Evolutionary conservation across 1,140 invertebrate genomes (phyloP), one percentile per base, ranked within the genome.

Genomic region (Geopemphigus sp.): DNA sequence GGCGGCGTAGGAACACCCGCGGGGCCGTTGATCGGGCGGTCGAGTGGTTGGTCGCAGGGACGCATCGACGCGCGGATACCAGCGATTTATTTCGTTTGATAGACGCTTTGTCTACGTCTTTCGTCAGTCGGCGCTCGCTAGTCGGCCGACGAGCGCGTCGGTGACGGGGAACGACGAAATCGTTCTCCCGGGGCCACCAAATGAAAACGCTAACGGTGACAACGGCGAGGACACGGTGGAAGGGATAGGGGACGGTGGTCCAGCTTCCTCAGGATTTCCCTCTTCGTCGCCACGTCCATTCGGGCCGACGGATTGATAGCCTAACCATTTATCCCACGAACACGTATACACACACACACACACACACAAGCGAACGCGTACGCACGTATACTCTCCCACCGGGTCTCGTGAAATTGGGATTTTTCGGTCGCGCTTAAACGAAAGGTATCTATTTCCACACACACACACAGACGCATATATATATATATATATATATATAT

Each of bases 271-370:
- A 5, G n/a, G 5, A 15, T 15, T 61, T 26, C 24, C 17, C 26
- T 15, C 26, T 26, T 61, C 17, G 26, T 26, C 59, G 59, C 3
- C 3, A 39, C 32, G 32, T 39, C n/a, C n/a, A n/a, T n/a, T n/a
- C n/a, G n/a, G n/a, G n/a, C 29, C 19, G 19, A 11, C 11, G n/a
- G 63, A 66, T 66, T 66, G 63, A 66, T 66, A 11, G 63, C 63
- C 39, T 15, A 15, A 11, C 63, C 32, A 66, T 66, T 66, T 66
- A 32, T 66, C 63, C 63, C 32, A 5, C 5, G n/a, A 12, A 32
- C 15, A 66, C n/a, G 11, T 19, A n/a, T 32, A 4, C 15, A 19
- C 8, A 19, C 8, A n/a, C n/a, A n/a, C n/a, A n/a, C n/a, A n/a
- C n/a, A n/a, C n/a, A n/a, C n/a, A n/a, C n/a, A n/a, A n/a, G 14